These are phyloP conservation scores for Leptopilina clavipes DNA, from an alignment of 1,140 invertebrate species.

Conservation along the genomic window DNA sequence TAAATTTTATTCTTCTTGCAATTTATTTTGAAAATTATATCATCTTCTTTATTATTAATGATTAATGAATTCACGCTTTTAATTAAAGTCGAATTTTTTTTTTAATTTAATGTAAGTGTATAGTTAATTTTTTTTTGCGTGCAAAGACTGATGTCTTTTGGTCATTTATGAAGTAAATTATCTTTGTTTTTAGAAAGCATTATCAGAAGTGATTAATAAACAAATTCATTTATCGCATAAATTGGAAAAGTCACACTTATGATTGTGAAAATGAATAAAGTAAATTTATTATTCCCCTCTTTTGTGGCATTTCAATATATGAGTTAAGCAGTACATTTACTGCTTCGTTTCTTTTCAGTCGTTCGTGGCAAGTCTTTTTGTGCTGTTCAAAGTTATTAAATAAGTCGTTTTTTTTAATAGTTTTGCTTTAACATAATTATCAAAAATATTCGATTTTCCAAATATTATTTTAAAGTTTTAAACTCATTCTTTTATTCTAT, in stretches of 20 bases:
- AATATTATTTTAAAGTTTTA: neutral
- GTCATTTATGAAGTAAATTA: no score
- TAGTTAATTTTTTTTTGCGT: no score
- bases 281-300: conserved; percentile 17
- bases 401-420: neutral
- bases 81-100: no score
- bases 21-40: no score
- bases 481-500: no score
- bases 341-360: conserved; percentile 29
- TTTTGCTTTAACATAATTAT: neutral
- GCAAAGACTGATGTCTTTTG: no score
- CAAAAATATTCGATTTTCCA: neutral
- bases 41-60: no score
- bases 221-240: no score
- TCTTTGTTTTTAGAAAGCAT: no score
- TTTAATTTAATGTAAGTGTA: no score
- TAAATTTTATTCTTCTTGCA: no score
- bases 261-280: conserved; percentile 1
- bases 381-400: conserved; percentile 8
- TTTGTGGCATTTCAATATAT: neutral
- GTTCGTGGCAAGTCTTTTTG: conserved; percentile 24
- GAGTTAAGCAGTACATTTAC: conserved; percentile 7
- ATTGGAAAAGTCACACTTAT: neutral
- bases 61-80: neutral
- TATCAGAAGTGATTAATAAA: no score